These are phyloP conservation scores for Theocolax elegans DNA, from an alignment of 1,140 invertebrate species.

Conservation along the genomic window DNA sequence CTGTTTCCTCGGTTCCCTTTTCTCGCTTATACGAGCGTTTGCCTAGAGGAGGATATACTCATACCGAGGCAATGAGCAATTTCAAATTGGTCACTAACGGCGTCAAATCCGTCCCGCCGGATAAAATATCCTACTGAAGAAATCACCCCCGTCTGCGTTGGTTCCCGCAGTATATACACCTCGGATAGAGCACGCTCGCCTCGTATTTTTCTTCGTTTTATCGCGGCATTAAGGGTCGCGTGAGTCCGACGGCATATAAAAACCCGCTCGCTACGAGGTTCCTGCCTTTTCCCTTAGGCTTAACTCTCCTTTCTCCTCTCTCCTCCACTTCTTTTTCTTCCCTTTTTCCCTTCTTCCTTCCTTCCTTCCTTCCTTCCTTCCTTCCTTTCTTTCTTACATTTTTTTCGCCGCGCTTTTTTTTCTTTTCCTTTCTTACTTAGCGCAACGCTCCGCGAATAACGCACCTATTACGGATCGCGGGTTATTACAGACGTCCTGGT, in stretches of 20 bases:
- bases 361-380: not conserved
- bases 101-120: constrained; percentile 11
- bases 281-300: no score
- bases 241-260: constrained; percentile 21
- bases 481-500: not conserved
- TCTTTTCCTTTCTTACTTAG: not conserved
- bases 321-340: not conserved
- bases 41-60: constrained; percentile 1
- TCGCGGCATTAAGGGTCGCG: constrained; percentile 13
- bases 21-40: not conserved
- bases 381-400: not conserved
- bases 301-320: not conserved
- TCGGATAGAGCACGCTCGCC: not conserved
- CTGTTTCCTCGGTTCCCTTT: not conserved
- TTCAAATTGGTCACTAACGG: constrained; percentile 20
- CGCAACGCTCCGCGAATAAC: not conserved
- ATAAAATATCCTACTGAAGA: constrained; percentile 18
- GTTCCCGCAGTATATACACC: no score
- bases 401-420: not conserved
- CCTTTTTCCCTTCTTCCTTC: not conserved
- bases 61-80: constrained; percentile 25
- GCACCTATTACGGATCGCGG: not conserved
- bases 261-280: constrained; percentile 2
- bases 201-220: constrained; percentile 36
- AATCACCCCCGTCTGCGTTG: no score